Evolutionary conservation across 2,888 invertebrate species (phyloP).

Genomic region (Poecilobothrus nobilitatus): DNA sequence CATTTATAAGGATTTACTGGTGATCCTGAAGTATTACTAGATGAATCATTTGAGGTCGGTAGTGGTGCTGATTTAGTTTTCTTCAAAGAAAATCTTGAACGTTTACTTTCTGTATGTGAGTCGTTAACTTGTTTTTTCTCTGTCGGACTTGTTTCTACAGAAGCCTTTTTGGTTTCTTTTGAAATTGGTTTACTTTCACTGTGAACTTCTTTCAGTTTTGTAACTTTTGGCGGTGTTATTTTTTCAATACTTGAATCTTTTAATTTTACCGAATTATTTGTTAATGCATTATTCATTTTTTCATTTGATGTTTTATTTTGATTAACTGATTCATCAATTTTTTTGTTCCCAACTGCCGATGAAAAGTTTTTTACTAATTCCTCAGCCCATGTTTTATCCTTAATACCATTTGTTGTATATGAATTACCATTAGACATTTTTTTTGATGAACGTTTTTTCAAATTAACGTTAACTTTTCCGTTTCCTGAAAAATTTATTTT

Average conservation of each 20-base stretch:
- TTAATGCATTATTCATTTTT: background rate
- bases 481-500: background rate
- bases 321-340: conserved; percentile 13
- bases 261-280: conserved; percentile 18
- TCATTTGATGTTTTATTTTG: conserved; percentile 16
- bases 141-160: background rate
- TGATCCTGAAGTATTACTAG: conserved; percentile 12
- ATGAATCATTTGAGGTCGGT: conserved; percentile 11
- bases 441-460: conserved; percentile 8
- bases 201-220: conserved; percentile 13
- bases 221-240: conserved; percentile 21
- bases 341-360: background rate
- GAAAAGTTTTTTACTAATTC: conserved; percentile 25
- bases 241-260: conserved; percentile 17
- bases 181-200: background rate
- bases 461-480: background rate
- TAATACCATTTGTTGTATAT: conserved; percentile 5
- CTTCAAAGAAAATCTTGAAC: conserved; percentile 21
- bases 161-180: background rate
- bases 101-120: conserved; percentile 20
- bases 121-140: conserved; percentile 14
- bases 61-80: conserved; percentile 24
- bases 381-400: conserved; percentile 26
- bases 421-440: background rate
- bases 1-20: conserved; percentile 18